Evolutionary conservation across 2,888 invertebrate species (phyloP), one percentile per base, ranked within the genome.

Genomic region (Fabriciana adippe): DNA sequence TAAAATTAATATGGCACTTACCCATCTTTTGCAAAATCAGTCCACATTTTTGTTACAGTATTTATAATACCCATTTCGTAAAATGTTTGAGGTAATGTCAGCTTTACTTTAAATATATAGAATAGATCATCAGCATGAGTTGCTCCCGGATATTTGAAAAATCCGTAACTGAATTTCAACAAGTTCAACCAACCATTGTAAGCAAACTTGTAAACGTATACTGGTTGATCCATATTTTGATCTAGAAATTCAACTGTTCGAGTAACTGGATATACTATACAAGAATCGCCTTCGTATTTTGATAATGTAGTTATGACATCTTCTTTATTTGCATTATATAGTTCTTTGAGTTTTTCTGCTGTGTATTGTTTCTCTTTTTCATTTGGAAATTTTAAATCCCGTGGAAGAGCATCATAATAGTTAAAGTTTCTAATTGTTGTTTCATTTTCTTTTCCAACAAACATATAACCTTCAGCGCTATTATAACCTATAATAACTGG

Each of bases 41-140:
- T 88, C 92, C 92, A 92, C 75, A 91, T 73, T 0, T 77, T 81
- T 3, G 86, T 85, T 56, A 92, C 78, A 65, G 78, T 83, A 57
- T 86, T 72, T n/a, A 86, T 81, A 26, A 86, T 81, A 0, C 78
- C 74, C 14, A 59, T 76, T 70, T 90, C 90, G 2, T 81, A 62
- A 48, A 80, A 77, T 6, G 79, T 76, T 18, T 79, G 75, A 1
- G 82, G 73, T 3, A 84, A 61, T 0, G 80, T 77, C 0, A 78
- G 55, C 74, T 76, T 80, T 3, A 84, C 57, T 67, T 85, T 92
- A 67, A 92, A 92, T 72, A 92, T 79, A 67, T 91, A 92, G 71
- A 92, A 92, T 2, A 92, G 66, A n/a, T 92, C 92, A 70, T 92
- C 92, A 0, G 89, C 92, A 61, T 92, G 92, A 0, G 89, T 86